These are phyloP conservation scores for Coracias cyanogaster DNA, from an alignment of 2,797 vertebrate species.

Conservation along the genomic window DNA sequence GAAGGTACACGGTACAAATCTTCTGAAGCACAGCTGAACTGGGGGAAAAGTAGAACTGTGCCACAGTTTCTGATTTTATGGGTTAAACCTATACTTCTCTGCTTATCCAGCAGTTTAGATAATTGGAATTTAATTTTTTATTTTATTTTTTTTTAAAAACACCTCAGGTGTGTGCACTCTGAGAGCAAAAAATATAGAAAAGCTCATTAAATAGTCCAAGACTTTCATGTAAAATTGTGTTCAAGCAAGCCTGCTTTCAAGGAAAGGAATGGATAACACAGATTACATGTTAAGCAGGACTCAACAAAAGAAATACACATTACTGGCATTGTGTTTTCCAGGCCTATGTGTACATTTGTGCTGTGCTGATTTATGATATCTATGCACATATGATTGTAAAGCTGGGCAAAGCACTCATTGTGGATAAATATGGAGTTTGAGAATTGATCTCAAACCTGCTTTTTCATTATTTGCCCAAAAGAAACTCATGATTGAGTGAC, in stretches of 20 bases:
- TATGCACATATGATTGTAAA: background rate
- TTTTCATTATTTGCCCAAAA: slow-evolving; percentile 11
- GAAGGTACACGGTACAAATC: background rate
- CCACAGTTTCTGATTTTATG: background rate
- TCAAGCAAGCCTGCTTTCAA: background rate
- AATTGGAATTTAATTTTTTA: background rate
- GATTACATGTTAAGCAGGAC: background rate
- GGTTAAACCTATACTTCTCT: background rate
- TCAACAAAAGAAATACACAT: background rate
- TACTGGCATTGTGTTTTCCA: background rate
- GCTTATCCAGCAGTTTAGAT: background rate
- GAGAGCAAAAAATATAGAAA: background rate
- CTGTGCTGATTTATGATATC: background rate
- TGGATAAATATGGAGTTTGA: background rate
- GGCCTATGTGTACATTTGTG: background rate
- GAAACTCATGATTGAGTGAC: background rate
- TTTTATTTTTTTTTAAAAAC: background rate
- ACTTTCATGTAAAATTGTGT: background rate
- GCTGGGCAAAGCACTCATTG: background rate
- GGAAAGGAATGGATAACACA: background rate
- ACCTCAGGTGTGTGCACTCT: background rate
- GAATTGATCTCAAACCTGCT: background rate
- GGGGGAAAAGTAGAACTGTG: background rate
- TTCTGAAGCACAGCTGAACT: background rate
- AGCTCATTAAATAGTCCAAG: background rate